phyloP scores from a whole-genome alignment of 92 coral and sea anemone genomes.

The Heliopora coerulea region DNA sequence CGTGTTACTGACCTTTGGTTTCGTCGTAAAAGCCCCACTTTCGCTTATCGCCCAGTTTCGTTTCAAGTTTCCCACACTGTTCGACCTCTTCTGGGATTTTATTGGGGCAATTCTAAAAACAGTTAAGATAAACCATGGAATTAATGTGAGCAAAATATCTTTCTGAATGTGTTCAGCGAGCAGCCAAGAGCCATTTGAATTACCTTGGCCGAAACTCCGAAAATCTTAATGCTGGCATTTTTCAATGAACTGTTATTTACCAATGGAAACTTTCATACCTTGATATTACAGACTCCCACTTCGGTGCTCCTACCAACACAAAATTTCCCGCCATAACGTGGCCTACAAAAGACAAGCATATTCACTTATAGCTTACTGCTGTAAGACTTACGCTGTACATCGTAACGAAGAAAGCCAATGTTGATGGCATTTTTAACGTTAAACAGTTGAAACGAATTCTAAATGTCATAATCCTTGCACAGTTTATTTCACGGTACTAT shows the following conservation, averaged over 20 bases:
- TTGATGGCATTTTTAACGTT: too few species aligned
- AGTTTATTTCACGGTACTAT: too few species aligned
- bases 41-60: neutral
- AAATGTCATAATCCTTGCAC: neutral
- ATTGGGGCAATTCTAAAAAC: conserved; percentile 8
- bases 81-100: neutral
- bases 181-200: too few species aligned
- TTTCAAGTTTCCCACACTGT: neutral
- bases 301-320: neutral
- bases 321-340: neutral
- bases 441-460: neutral
- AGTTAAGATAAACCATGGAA: neutral
- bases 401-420: too few species aligned
- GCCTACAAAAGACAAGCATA: neutral
- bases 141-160: neutral
- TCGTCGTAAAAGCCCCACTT: conserved; percentile 25
- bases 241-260: neutral
- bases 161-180: neutral
- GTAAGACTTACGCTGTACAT: too few species aligned
- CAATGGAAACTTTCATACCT: neutral
- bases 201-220: too few species aligned
- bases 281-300: neutral
- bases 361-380: too few species aligned
- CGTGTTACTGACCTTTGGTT: conserved; percentile 14
- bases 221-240: too few species aligned